Percentiles rank a stretch among this genome's conserved stretches.
Conservation (phyloP, 35 echinoderm and acorn worm species). For the Eucidaris tribuloides region DNA sequence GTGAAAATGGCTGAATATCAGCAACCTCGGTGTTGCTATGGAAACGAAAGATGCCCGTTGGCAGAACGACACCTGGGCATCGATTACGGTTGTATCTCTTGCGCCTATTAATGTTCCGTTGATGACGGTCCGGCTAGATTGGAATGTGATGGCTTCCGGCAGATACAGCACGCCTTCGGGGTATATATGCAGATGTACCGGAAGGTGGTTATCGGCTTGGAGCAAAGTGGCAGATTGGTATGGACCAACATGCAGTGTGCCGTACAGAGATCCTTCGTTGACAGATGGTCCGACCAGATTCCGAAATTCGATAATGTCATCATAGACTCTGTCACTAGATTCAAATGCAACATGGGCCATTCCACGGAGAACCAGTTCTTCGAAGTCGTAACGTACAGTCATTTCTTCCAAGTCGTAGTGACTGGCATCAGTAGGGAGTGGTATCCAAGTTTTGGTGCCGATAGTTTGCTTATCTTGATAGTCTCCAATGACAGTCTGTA, state of each 20-base stretch:
- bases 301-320: background rate
- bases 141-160: constrained; percentile 50
- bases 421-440: background rate
- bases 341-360: constrained; percentile 78
- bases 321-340: background rate
- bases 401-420: background rate
- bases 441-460: constrained; percentile 47
- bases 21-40: background rate
- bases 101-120: constrained; percentile 51
- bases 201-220: constrained; percentile 46
- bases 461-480: background rate
- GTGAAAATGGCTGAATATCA: constrained; percentile 3
- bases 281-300: constrained; percentile 41
- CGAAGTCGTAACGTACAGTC: background rate
- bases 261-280: constrained; percentile 24
- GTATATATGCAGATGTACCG: constrained; percentile 48
- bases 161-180: constrained; percentile 24
- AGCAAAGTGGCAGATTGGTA: constrained; percentile 35
- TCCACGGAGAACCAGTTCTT: constrained; percentile 45
- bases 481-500: background rate
- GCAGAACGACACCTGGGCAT: constrained; percentile 30
- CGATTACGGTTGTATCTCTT: constrained; percentile 31
- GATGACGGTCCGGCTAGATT: constrained; percentile 17
- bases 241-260: constrained; percentile 52
- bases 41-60: background rate